A percentile compares a stretch with the other conserved stretches of the same genome.
phyloP scores from a whole-genome alignment of 1,140 invertebrate species.

The Holotrichia oblita region DNA sequence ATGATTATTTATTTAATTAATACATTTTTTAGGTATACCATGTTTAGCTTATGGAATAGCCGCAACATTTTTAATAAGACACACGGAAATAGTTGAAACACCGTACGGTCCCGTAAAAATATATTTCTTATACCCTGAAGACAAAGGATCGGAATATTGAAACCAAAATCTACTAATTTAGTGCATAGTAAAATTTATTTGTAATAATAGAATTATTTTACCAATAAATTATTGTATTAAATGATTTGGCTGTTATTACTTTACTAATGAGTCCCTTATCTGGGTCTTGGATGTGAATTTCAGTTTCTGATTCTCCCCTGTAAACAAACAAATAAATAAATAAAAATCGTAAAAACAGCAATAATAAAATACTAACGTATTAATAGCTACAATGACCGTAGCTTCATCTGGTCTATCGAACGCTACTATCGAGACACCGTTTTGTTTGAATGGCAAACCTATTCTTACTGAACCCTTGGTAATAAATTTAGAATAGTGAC shows the following conservation, averaged over 20 bases:
- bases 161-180: slow-evolving; percentile 22
- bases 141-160: slow-evolving; percentile 78
- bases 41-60: slow-evolving; percentile 90
- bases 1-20: not conserved
- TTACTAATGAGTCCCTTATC: slow-evolving; percentile 41
- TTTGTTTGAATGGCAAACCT: slow-evolving; percentile 44
- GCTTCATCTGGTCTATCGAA: slow-evolving; percentile 63
- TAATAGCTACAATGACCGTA: slow-evolving; percentile 60
- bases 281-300: slow-evolving; percentile 40
- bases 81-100: slow-evolving; percentile 81
- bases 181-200: not conserved
- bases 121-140: slow-evolving; percentile 88
- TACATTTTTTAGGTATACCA: slow-evolving; percentile 82
- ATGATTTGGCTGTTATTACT: slow-evolving; percentile 43
- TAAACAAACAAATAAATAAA: not conserved
- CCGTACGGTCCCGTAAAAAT: slow-evolving; percentile 78
- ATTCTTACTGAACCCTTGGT: slow-evolving; percentile 62
- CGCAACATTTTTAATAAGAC: slow-evolving; percentile 81
- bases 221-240: slow-evolving; percentile 48
- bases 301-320: slow-evolving; percentile 17
- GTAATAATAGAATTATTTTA: slow-evolving; percentile 28
- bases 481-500: slow-evolving; percentile 74
- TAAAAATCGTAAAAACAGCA: not conserved
- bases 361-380: slow-evolving; percentile 26
- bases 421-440: slow-evolving; percentile 58